Percentiles rank a stretch among this genome's conserved stretches.
These are phyloP conservation scores for Agapostemon virescens DNA, from an alignment of 2,888 invertebrate species.

Conservation along the genomic window DNA sequence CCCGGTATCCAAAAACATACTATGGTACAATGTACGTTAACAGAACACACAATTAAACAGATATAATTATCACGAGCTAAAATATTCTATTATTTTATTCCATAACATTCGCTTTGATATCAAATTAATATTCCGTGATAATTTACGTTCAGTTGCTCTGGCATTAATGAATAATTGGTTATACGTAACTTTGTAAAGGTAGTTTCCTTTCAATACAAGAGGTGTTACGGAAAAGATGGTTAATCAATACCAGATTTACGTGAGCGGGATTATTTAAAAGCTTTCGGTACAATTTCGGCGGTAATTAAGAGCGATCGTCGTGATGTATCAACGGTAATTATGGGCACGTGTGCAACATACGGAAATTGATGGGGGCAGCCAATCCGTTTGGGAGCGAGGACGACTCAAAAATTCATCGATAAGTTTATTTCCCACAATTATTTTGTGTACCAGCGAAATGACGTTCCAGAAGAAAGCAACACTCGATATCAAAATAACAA, in stretches of 20 bases:
- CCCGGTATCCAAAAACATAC: no score
- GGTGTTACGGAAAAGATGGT: constrained; percentile 26
- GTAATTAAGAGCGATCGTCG: constrained; percentile 64
- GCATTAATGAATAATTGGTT: background rate
- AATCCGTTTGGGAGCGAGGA: constrained; percentile 42
- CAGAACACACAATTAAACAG: no score
- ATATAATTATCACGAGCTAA: background rate
- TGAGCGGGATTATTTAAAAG: constrained; percentile 44
- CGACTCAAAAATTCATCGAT: constrained; percentile 28
- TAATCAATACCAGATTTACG: constrained; percentile 31
- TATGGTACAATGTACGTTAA: no score
- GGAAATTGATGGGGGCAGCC: constrained; percentile 53
- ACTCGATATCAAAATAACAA: background rate
- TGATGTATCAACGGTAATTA: constrained; percentile 65
- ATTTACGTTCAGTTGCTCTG: background rate
- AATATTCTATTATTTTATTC: background rate
- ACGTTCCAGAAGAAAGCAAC: background rate
- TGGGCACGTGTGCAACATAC: constrained; percentile 45
- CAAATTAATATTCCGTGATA: background rate
- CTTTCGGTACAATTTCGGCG: constrained; percentile 53
- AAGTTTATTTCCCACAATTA: constrained; percentile 11
- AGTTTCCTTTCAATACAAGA: background rate
- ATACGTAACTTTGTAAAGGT: background rate
- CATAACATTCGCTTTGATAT: background rate
- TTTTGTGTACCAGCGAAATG: background rate